Evolutionary conservation across 2,888 invertebrate species (phyloP), one percentile per base, ranked within the genome.

Genomic region (Heliconius sara): DNA sequence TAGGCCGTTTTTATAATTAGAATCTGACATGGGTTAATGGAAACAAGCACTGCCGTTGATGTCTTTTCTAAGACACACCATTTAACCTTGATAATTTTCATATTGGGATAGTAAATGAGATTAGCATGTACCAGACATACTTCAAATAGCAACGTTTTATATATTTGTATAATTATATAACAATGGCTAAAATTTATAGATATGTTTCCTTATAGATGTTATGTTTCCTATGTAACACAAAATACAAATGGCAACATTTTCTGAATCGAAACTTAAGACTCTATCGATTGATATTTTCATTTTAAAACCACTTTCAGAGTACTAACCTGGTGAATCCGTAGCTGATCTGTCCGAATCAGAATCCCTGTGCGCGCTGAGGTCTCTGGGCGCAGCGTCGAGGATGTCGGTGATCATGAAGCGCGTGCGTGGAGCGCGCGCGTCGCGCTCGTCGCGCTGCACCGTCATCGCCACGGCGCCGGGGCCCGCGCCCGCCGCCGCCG

Each of bases 401-500:
- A 98, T 98, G 91, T 98, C 98, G 86, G 98, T 98, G 94, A 98
- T 98, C 98, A 98, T 98, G 95, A 98, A 98, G 84, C 98, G 95
- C 82, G 98, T 97, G 86, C 98, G 96, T 76, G 97, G 96, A 84
- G 97, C 96, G 93, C 97, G 96, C 87, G 96, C 96, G 90, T 98
- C 95, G 97, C 98, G 89, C 91, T 96, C 96, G 91, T 93, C 96
- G 90, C 96, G 96, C 89, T 96, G 95, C 91, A 95, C 96, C 91
- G 95, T 96, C 96, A 95, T 96, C 95, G 95, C 93, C 93, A 93
- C 91, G 92, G 94, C 91, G 94, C 95, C 91, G 94, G 94, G 90
- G 92, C 91, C 87, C 86, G 85, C 87, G 87, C 88, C 84, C 85
- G 84, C 85, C 86, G 86, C 87, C 87, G 88, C 90, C 84, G 89